Conservation (phyloP, 2,797 vertebrate species). For the Urophycis tenuis region DNA sequence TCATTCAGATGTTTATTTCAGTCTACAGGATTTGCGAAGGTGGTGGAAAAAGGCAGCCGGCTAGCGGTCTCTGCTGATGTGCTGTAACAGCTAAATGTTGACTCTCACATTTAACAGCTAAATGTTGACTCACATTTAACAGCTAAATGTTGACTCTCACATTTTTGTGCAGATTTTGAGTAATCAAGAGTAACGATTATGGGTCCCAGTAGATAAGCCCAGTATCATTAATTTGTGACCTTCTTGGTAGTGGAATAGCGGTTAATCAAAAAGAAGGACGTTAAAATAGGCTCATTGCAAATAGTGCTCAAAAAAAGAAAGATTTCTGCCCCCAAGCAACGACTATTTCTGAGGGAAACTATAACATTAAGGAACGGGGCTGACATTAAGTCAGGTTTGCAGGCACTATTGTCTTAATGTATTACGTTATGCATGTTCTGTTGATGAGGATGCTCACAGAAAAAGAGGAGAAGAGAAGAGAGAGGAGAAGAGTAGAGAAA, state of each 20-base stretch:
- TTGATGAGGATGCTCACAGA: constrained; percentile 12
- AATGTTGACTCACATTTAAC: no score
- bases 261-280: constrained; percentile 24
- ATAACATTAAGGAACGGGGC: constrained; percentile 23
- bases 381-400: constrained; percentile 24
- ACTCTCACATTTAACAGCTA: no score
- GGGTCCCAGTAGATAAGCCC: constrained; percentile 43
- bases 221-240: constrained; percentile 35
- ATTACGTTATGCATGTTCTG: neutral
- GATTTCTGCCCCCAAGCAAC: neutral
- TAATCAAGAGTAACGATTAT: constrained; percentile 57
- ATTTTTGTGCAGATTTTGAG: constrained; percentile 56
- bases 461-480: no score
- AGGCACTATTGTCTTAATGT: constrained; percentile 16
- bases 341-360: neutral
- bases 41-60: constrained; percentile 40
- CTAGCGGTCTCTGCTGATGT: constrained; percentile 26
- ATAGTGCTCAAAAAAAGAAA: neutral
- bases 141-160: constrained; percentile 38
- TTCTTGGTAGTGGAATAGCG: neutral
- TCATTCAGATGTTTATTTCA: constrained; percentile 46
- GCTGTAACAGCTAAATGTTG: constrained; percentile 37
- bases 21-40: constrained; percentile 41
- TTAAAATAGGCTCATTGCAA: constrained; percentile 20
- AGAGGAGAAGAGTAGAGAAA: no score